Evolutionary conservation across 2,797 vertebrate species (phyloP), one percentile per base, ranked within the genome.

Genomic region (Falco novaeseelandiae): DNA sequence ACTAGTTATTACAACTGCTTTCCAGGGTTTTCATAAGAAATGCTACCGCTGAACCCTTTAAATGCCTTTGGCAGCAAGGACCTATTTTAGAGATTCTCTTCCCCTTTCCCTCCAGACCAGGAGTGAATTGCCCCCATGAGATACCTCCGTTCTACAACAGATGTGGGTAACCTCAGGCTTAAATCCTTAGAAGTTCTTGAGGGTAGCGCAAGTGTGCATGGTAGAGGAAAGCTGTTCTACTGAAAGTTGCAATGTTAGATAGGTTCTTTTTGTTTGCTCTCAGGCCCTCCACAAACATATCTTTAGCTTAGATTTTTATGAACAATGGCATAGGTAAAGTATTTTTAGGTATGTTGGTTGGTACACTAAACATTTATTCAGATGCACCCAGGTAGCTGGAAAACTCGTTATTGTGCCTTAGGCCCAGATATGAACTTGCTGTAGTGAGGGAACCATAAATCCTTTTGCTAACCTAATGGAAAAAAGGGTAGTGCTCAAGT

Each of bases 21-120:
- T 95, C 85, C 89, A 83, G 74, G 14, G 17, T 78, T 94, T 96
- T 95, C 77, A 23, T 51, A 87, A 67, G 58, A 87, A 95, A 59
- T 83, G 55, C 69, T 85, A 32, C 81, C 83, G 76, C 23, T 92
- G 87, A 93, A 79, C 17, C 30, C 48, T 84, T 93, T 81, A 78
- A 67, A 73, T 74, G 29, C 26, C 55, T 89, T 65, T 85, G 91
- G 93, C 93, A 94, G 26, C 49, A 81, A 49, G 74, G 38, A 21
- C 20, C 46, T 70, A n/a, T 77, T 83, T 90, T 83, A 87, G 55
- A 93, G 48, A 78, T 69, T 83, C 16, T 67, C 13, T 48, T 12
- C 83, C 12, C 62, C 26, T 32, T 76, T 82, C 62, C 20, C 61
- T 46, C 65, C 51, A 67, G 34, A 83, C 2, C 10, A 74, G 32